Evolutionary conservation across 2,888 invertebrate species (phyloP), one percentile per base, ranked within the genome.

Genomic region (Elaeidobius kamerunicus): DNA sequence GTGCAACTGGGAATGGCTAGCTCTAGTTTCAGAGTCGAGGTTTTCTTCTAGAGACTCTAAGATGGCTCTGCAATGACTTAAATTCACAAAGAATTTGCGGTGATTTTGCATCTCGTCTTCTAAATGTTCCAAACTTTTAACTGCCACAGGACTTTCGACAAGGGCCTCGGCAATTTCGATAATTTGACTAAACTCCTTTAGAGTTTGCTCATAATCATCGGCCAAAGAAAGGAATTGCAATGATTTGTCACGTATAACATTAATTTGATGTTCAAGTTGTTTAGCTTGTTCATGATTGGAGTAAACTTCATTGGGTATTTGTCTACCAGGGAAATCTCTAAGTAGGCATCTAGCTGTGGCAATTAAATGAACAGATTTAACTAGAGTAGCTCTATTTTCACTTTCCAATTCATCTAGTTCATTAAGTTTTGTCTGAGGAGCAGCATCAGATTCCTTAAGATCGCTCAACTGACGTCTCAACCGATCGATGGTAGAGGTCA

Each of bases 41-140:
- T 91, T 89, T 59, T 86, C 85, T 72, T 91, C 91, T 17, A 92
- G 73, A 0, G 91, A 91, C 70, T 92, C 91, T 30, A 93, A 75
- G 63, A 92, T 89, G 9, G 87, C 88, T 61, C 89, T 80, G 65
- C 92, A 92, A 60, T 91, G 90, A 64, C 90, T 91, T 6, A 93
- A 72, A 62, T 91, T 91, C 0, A 90, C 88, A 67, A 92, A 92
- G 76, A 92, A 91, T 66, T 88, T 90, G 30, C 91, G 79, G 65
- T 91, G 90, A 67, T 89, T 91, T 65, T 91, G 91, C 74, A 92
- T 88, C 75, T 91, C 91, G 65, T 90, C 88, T 65, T 89, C 88
- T n/a, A 92, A 74, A 63, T 91, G 88, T 62, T 86, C 84, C 55
- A 91, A 74, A 61, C 84, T 84, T 28, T 79, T 81, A 1, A 90